phyloP scores from a whole-genome alignment of 1,140 invertebrate species.

The Ridgeia piscesae region DNA sequence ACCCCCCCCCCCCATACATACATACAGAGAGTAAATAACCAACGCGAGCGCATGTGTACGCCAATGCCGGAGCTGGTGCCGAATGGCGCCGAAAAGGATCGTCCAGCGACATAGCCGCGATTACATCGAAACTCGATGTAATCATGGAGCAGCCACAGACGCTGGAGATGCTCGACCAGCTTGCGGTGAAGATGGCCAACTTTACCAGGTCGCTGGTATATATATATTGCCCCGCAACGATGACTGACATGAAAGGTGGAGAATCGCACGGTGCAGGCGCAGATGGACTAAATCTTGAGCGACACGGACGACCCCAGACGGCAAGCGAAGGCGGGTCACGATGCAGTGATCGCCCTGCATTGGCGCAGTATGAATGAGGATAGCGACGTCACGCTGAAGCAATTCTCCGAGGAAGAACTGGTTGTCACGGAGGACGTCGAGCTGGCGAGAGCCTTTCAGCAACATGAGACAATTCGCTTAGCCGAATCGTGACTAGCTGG shows the following conservation, averaged over 20 bases:
- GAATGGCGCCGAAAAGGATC: too few relatives aligned
- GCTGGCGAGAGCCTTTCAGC: too few relatives aligned
- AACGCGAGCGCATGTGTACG: too few relatives aligned
- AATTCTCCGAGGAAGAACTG: too few relatives aligned
- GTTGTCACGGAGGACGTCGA: too few relatives aligned
- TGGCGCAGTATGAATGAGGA: too few relatives aligned
- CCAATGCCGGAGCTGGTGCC: slow-evolving; percentile 30
- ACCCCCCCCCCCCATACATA: too few relatives aligned
- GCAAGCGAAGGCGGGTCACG: neutral
- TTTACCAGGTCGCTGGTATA: neutral
- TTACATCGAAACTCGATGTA: neutral
- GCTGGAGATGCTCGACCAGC: neutral
- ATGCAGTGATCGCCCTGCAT: neutral
- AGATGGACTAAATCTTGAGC: neutral
- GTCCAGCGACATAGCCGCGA: neutral
- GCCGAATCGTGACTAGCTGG: too few relatives aligned
- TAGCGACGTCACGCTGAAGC: too few relatives aligned
- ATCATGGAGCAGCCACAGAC: neutral
- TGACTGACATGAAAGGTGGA: neutral
- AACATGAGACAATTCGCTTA: too few relatives aligned
- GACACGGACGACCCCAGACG: neutral
- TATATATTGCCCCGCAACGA: neutral
- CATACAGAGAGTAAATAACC: too few relatives aligned
- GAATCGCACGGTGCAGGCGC: neutral
- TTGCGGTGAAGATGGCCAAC: neutral